Evolutionary conservation across 2,888 invertebrate genomes (phyloP).

Genomic region (Boloria selene): DNA sequence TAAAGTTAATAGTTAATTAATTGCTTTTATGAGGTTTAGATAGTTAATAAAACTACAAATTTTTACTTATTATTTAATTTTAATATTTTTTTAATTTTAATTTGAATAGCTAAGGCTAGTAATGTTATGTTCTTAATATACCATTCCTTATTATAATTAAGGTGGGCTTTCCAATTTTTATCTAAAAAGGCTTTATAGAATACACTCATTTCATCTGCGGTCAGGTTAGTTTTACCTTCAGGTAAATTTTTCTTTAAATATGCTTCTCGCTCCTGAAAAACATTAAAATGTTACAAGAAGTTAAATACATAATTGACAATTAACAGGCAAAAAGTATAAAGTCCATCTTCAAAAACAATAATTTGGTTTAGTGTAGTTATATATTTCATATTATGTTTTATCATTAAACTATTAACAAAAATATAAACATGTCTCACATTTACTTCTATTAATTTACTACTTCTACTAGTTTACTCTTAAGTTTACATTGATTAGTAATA

Average conservation of each 20-base stretch:
- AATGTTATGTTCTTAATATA: slow-evolving; percentile 89
- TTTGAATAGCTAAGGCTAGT: slow-evolving; percentile 83
- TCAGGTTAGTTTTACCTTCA: slow-evolving; percentile 79
- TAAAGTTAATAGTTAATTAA: too few relatives aligned
- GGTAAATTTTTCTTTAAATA: slow-evolving; percentile 78
- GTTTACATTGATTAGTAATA: background rate
- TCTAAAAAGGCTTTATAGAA: slow-evolving; percentile 94
- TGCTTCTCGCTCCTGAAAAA: slow-evolving; percentile 81
- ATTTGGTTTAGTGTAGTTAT: too few relatives aligned
- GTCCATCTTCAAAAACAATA: too few relatives aligned
- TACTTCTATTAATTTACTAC: too few relatives aligned
- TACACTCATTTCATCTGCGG: slow-evolving; percentile 92
- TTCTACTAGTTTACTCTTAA: too few relatives aligned
- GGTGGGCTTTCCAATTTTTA: slow-evolving; percentile 89
- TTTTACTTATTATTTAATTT: slow-evolving; percentile 54
- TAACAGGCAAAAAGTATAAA: too few relatives aligned
- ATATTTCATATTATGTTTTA: too few relatives aligned
- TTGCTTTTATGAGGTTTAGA: too few relatives aligned
- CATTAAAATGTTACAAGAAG: too few relatives aligned
- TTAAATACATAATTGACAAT: too few relatives aligned
- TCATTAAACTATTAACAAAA: too few relatives aligned
- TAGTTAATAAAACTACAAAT: slow-evolving; percentile 22
- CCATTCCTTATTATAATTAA: slow-evolving; percentile 91
- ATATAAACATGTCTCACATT: too few relatives aligned
- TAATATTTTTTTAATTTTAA: slow-evolving; percentile 72